phyloP scores from a whole-genome alignment of 1,140 invertebrate genomes.

The Cyclina sinensis region DNA sequence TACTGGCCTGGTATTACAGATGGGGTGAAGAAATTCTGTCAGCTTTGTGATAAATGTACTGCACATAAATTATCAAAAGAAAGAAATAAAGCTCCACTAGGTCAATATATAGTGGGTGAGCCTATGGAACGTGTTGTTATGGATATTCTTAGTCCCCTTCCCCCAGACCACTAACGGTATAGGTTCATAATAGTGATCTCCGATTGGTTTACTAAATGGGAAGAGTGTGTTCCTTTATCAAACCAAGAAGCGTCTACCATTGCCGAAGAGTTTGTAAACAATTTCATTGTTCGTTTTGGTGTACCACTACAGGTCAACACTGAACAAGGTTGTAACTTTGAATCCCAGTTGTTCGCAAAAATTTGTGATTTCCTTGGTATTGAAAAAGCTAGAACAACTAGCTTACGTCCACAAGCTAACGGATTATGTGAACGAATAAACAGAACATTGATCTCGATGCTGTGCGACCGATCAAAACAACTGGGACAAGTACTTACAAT shows the following conservation, averaged over 20 bases:
- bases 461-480: neutral
- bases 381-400: slow-evolving; percentile 8
- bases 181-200: slow-evolving; percentile 15
- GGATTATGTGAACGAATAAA: neutral
- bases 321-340: slow-evolving; percentile 51
- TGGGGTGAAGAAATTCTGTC: too few species aligned
- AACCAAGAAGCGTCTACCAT: slow-evolving; percentile 11
- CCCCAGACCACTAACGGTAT: neutral
- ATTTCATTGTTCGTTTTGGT: slow-evolving; percentile 50
- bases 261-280: slow-evolving; percentile 31
- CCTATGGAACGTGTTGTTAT: too few species aligned
- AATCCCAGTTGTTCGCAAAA: slow-evolving; percentile 5
- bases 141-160: slow-evolving; percentile 5
- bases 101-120: too few species aligned
- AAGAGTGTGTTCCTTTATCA: slow-evolving; percentile 5
- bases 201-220: slow-evolving; percentile 46
- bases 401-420: slow-evolving; percentile 4
- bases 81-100: too few species aligned
- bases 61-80: too few species aligned
- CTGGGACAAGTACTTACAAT: neutral
- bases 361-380: slow-evolving; percentile 4
- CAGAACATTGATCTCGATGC: neutral
- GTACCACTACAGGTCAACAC: slow-evolving; percentile 49
- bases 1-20: too few species aligned
- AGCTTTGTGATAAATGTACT: too few species aligned